phyloP scores from a whole-genome alignment of 2,113 vertebrate species.

The Athene cunicularia region DNA sequence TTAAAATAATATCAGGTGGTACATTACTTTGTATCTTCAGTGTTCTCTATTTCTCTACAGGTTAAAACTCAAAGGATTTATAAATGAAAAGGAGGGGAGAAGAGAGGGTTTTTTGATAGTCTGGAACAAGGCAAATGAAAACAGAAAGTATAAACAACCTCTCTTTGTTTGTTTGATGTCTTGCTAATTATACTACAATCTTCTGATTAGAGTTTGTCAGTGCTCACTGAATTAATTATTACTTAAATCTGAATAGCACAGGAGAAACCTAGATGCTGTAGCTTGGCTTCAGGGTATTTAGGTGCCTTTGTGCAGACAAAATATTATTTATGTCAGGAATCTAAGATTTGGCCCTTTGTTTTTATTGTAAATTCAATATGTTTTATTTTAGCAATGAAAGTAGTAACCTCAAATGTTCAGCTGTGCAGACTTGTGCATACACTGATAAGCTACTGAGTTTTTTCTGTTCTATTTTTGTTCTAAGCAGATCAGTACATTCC shows the following conservation, averaged over 20 bases:
- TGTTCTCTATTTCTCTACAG: neutral
- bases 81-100: neutral
- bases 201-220: neutral
- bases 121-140: neutral
- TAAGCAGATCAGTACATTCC: neutral
- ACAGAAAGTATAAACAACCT: neutral
- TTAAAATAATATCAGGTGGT: neutral
- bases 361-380: fast-evolving
- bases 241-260: neutral
- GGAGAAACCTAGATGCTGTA: neutral
- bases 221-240: neutral
- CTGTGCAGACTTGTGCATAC: neutral
- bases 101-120: neutral
- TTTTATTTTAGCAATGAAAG: neutral
- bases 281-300: neutral
- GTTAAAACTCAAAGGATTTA: neutral
- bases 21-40: neutral
- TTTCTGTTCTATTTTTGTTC: slow-evolving; percentile 15
- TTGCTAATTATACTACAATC: neutral
- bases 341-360: neutral
- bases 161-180: slow-evolving; percentile 14
- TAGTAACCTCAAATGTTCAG: neutral
- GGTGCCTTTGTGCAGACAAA: neutral
- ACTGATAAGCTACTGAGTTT: neutral
- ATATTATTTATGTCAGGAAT: neutral